A percentile compares a stretch with the other conserved stretches of the same genome.
These are phyloP conservation scores for Cantharis lateralis DNA, from an alignment of 2,888 invertebrate species.

Conservation along the genomic window DNA sequence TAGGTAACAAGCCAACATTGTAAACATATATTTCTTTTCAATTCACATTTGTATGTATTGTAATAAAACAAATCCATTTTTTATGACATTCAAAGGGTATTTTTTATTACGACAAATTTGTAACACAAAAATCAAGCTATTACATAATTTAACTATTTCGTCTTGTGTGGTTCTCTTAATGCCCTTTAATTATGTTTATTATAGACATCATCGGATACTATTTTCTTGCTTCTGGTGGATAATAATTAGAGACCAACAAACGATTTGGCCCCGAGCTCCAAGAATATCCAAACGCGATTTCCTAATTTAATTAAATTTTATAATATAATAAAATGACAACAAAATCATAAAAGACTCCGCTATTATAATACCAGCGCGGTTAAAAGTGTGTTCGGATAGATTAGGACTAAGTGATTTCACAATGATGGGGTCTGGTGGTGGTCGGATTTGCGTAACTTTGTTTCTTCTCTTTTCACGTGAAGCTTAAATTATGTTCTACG, in stretches of 20 bases:
- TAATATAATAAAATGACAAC: neutral
- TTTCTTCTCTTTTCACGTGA: neutral
- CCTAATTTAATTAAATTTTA: conserved; percentile 9
- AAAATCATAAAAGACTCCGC: neutral
- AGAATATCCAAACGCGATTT: conserved; percentile 14
- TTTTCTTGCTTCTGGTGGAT: conserved; percentile 25
- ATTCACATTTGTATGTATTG: neutral
- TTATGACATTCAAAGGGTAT: neutral
- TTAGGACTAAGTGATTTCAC: neutral
- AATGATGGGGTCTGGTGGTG: neutral
- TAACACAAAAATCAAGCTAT: neutral
- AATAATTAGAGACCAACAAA: conserved; percentile 23
- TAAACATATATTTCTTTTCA: neutral
- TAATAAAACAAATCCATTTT: neutral
- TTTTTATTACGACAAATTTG: neutral
- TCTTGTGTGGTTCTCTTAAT: conserved; percentile 10
- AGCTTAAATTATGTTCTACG: neutral
- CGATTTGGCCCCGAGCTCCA: neutral
- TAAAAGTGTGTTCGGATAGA: neutral
- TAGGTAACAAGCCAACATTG: neutral
- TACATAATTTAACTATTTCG: conserved; percentile 1
- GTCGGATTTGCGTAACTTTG: neutral
- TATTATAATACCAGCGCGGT: neutral
- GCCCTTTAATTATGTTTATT: conserved; percentile 21
- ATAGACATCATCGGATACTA: conserved; percentile 14